Base-by-base conservation (phyloP, 1,140 invertebrate species). In the Zophobas atratus region DNA sequence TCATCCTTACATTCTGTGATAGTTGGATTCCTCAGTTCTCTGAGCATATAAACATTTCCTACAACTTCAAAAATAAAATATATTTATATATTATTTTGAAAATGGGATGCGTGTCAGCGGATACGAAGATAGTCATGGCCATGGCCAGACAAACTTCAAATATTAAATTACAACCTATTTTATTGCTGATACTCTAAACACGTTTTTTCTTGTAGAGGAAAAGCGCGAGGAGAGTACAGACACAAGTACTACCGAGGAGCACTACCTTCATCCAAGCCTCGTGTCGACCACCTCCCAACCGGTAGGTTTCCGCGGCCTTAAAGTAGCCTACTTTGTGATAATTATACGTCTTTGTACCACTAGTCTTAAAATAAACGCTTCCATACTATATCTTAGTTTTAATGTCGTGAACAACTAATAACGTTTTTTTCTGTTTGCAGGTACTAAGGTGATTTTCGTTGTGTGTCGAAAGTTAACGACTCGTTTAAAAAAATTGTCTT, bases 191-290 rank as follows among this genome's bases (percentile, higher is more conserved):
- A 20, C 20, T 20, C 20, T 20, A 20, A 20, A 20, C 20, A 20
- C 20, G 41, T 2, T 4, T 70, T 63, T 74, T 76, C 46, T 20
- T 20, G 20, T 51, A 81, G 80, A 81, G 6, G 43, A 67, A 76
- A 81, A 74, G 32, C 49, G 63, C 48, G 80, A 82, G 6, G 76
- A 79, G 6, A 81, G 79, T 6, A 79, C 88, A 87, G 88, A 84
- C 81, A 89, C 81, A 87, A 88, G 43, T 43, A 87, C 89, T 72
- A 90, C 91, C 81, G 88, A 90, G 79, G 91, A 92, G 60, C 90
- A 94, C 80, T 96, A 96, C 85, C 89, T 96, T 1, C 95, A 96
- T 88, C 95, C 94, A 32, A 95, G 93, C 85, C 88, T 96, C 39
- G 48, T 80, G 60, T 91, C 89, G n/a, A 84, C 88, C 6, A 87